phyloP scores from a whole-genome alignment of 2,113 vertebrate species.

The Nerophis ophidion region DNA sequence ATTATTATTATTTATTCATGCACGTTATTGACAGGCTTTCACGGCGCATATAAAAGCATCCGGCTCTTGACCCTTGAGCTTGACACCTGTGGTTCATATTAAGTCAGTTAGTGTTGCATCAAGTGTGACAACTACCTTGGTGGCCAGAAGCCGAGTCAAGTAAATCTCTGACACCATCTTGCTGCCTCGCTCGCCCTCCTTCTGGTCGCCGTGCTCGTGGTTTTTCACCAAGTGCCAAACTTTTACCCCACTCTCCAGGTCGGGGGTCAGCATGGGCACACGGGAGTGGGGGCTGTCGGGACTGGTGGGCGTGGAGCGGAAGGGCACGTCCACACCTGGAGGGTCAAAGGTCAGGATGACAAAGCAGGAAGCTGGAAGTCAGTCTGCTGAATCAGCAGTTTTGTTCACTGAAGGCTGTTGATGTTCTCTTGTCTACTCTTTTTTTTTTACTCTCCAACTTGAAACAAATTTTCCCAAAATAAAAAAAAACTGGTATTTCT shows the following conservation, averaged over 20 bases:
- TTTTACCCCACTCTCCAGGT: conserved; percentile 90
- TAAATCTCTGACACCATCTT: conserved; percentile 98
- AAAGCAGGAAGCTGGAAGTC: too few relatives aligned
- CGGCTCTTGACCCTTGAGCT: too few relatives aligned
- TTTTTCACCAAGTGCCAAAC: conserved; percentile 96
- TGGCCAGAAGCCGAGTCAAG: conserved; percentile 88
- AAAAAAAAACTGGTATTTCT: not conserved
- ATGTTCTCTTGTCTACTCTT: conserved; percentile 3
- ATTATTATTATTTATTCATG: too few relatives aligned
- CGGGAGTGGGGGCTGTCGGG: conserved; percentile 92
- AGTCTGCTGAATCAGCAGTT: not conserved
- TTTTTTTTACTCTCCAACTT: not conserved
- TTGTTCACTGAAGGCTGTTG: not conserved
- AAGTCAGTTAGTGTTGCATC: not conserved
- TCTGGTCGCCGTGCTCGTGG: conserved; percentile 93
- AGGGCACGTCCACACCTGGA: conserved; percentile 74
- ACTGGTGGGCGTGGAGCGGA: conserved; percentile 86
- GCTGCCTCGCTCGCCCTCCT: conserved; percentile 89
- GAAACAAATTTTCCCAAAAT: too few relatives aligned
- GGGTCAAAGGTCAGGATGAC: conserved; percentile 1
- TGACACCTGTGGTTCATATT: too few relatives aligned
- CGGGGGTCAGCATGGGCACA: conserved; percentile 91
- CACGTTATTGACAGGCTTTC: too few relatives aligned
- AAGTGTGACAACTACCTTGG: conserved; percentile 75
- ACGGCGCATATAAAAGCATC: too few relatives aligned